Evolutionary conservation across 2,888 invertebrate species (phyloP).

Genomic region (Lasiommata megera): DNA sequence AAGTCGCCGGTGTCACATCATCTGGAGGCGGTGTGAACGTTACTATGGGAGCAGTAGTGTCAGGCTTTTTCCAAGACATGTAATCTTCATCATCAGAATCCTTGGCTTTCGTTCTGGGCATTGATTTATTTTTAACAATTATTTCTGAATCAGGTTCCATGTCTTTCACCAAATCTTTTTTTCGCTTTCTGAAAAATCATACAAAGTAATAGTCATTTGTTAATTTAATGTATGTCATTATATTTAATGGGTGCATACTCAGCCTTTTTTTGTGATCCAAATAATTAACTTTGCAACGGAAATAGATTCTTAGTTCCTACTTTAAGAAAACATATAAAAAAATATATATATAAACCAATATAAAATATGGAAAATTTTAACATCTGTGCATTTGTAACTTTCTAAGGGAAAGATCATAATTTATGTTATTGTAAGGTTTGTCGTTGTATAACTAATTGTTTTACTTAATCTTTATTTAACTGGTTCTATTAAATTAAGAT

Average conservation of each 20-base stretch:
- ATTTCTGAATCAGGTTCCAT: slow-evolving; percentile 52
- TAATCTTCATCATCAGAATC: slow-evolving; percentile 77
- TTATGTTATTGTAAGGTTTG: too few relatives aligned
- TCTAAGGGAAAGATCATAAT: too few relatives aligned
- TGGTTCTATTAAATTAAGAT: too few relatives aligned
- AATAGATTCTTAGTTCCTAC: not conserved
- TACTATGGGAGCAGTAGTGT: slow-evolving; percentile 61
- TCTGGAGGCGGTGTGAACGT: slow-evolving; percentile 73
- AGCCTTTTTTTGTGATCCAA: slow-evolving; percentile 20
- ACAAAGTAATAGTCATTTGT: not conserved
- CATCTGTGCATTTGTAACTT: too few relatives aligned
- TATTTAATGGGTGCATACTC: slow-evolving; percentile 18
- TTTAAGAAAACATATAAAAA: too few relatives aligned
- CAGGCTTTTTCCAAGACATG: slow-evolving; percentile 73
- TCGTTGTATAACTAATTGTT: too few relatives aligned
- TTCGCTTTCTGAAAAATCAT: slow-evolving; percentile 63
- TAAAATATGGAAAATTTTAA: too few relatives aligned
- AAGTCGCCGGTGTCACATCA: slow-evolving; percentile 52
- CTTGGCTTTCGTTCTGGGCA: slow-evolving; percentile 63
- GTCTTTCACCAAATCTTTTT: slow-evolving; percentile 65
- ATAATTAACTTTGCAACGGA: slow-evolving; percentile 2
- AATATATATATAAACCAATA: too few relatives aligned
- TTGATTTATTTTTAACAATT: slow-evolving; percentile 52
- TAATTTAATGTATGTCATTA: not conserved
- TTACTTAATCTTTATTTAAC: too few relatives aligned